Evolutionary conservation across 1,140 invertebrate genomes (phyloP), one percentile per base, ranked within the genome.

Genomic region (Drosophila dunni): DNA sequence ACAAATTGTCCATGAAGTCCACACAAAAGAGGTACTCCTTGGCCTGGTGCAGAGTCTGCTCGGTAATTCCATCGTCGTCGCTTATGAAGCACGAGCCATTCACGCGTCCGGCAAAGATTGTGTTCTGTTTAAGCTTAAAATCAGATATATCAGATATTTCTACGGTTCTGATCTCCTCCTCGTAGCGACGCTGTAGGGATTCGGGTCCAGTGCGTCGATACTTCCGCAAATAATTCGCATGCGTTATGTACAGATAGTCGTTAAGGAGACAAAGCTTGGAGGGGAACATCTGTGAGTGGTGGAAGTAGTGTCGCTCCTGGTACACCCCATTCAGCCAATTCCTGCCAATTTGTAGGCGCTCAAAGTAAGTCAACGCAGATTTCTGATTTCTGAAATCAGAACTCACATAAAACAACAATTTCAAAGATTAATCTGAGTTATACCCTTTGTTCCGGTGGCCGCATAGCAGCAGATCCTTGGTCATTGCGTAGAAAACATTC

Each of bases 311-410:
- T 0, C 74, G 61, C 44, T 92, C 88, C 0, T 64, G 42, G 50
- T 92, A 92, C 8, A 56, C 61, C 0, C 91, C 91, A 17, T 72
- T 75, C 3, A 81, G 20, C 91, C 91, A 92, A 54, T 92, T 92
- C 6, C 56, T 53, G 1, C 65, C 65, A n/a, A 92, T 70, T 51
- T 66, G 77, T 7, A 92, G 46, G 6, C 91, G 80, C 38, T 79
- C 65, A 5, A 58, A 58, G 61, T 82, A 91, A 0, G 78, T 91
- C 1, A 91, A 20, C 3, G 46, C 50, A 3, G 44, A 73, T 42
- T 20, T 20, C 17, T 54, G 54, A 40, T 79, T 86, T 38, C 84
- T 92, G 40, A 7, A 66, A 72, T 46, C 15, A 36, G 34, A 24
- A 6, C 3, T 20, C 33, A 1, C 1, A 0, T 34, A 20, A 13